Base-by-base conservation (phyloP, 2,888 invertebrate genomes). In the Ditylenchus weischeri region DNA sequence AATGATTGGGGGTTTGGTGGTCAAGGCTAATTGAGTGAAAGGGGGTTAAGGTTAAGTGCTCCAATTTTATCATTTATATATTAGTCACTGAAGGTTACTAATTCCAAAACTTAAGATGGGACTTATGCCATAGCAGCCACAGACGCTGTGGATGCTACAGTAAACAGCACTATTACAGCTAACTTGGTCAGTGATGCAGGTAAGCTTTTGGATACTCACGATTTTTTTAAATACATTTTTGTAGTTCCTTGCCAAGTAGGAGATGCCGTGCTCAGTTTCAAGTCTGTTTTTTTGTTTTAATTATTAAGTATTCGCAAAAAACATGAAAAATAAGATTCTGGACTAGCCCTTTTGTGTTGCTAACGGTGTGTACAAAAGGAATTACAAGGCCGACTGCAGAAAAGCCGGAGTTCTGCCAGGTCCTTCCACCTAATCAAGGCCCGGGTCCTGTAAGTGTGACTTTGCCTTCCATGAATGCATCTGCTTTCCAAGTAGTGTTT, bases 111-210 rank as follows among this genome's bases (percentile, higher is more conserved):
- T 43, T 43, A 43, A 62, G 62, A 62, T 23, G 50, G 50, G 11
- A 47, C 50, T 13, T 66, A 66, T 15, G 66, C 66, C 15, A 66
- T 66, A 23, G 43, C 66, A 23, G 66, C 66, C 7, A 54, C 64
- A 38, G 49, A 49, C 13, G 54, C 62, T 11, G 29, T 29, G 19
- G 57, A 66, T 19, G 50, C 54, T 18, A 43, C 65, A 15, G 15
- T 21, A 61, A 65, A 65, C 19, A 51, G 62, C 47, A 66, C 43
- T 15, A 43, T 66, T 47, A 18, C 50, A 35, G 66, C 66, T 18
- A 65, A 36, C 15, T n/a, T 66, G 47, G 62, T 66, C 54, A 66
- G 66, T 35, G 66, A 66, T 54, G 43, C 43, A 43, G 43, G 43
- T 43, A 8, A 43, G 15, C 43, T 43, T 43, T 43, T 43, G 8